Conservation (phyloP, 2,113 vertebrate genomes). For the Dendropsophus ebraccatus region DNA sequence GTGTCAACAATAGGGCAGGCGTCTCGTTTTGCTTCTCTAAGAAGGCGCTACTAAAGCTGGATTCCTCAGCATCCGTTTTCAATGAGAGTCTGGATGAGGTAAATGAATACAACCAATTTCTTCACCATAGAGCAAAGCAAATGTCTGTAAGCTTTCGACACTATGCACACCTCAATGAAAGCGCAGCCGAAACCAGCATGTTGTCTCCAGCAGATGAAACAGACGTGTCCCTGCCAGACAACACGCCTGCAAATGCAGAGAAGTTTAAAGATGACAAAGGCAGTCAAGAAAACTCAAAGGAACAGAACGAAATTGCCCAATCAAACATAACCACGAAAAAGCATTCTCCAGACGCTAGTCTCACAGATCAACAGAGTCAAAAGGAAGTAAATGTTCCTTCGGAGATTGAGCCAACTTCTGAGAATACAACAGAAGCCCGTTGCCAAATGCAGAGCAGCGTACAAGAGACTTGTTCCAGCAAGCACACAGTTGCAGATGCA, state of each 20-base stretch:
- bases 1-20: slow-evolving; percentile 75
- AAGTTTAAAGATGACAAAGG: slow-evolving; percentile 66
- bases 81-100: slow-evolving; percentile 86
- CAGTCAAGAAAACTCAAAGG: slow-evolving; percentile 56
- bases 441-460: slow-evolving; percentile 60
- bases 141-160: slow-evolving; percentile 64
- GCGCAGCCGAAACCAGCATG: slow-evolving; percentile 57
- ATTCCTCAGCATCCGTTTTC: slow-evolving; percentile 95
- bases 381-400: slow-evolving; percentile 59
- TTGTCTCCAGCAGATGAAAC: slow-evolving; percentile 58
- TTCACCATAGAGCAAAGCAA: slow-evolving; percentile 74
- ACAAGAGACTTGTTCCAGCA: slow-evolving; percentile 59
- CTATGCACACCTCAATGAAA: slow-evolving; percentile 64
- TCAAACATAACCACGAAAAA: slow-evolving; percentile 65
- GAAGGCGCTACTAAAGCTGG: slow-evolving; percentile 86
- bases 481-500: slow-evolving; percentile 60
- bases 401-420: slow-evolving; percentile 60
- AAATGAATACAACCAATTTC: slow-evolving; percentile 70
- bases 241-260: slow-evolving; percentile 62
- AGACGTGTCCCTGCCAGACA: slow-evolving; percentile 58
- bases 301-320: slow-evolving; percentile 62
- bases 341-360: slow-evolving; percentile 65
- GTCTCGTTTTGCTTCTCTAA: slow-evolving; percentile 96
- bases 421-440: slow-evolving; percentile 59
- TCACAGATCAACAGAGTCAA: slow-evolving; percentile 60